Base-by-base conservation (phyloP, 2,797 vertebrate species). In the Sarcoramphus papa region DNA sequence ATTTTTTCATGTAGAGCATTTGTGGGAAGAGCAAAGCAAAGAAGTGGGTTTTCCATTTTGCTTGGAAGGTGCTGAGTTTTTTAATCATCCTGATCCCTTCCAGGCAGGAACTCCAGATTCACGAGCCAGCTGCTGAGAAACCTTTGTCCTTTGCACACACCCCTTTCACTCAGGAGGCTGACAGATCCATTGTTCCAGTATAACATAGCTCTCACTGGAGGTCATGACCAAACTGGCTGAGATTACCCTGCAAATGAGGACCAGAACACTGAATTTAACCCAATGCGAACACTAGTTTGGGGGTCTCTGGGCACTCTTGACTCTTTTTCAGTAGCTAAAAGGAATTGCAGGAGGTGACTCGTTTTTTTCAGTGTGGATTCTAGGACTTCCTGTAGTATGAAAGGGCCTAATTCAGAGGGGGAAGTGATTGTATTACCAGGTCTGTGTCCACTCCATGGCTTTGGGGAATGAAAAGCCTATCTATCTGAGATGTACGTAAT, bases 61-160 rank as follows among this genome's bases (percentile, higher is more conserved):
- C 91, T 95, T 81, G 87, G 93, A 95, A 95, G 92, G 92, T 96
- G 95, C 76, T 92, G 94, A 95, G 95, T 81, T 95, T 96, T 96
- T 96, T 95, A 96, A 96, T 97, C 91, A 96, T 95, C 76, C 90
- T 95, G 89, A 96, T 96, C 91, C 95, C 94, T 96, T 96, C 90
- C 85, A 96, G 96, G 95, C 96, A 96, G 92, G 63, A 95, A 90
- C 93, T 92, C 85, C 88, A 93, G 95, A 78, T 80, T 95, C 92
- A 92, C 41, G 88, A 92, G 90, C 94, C 94, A 96, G 95, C 96
- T 96, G 96, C 93, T 97, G 94, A 94, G 92, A 97, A 97, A 96
- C 95, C 94, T 96, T 95, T 96, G 96, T 97, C 97, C 86, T 91
- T 92, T 81, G 91, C 75, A 93, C 93, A 96, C 95, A 94, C 95